Base-by-base conservation (phyloP, 2,888 invertebrate genomes). In the Mesorhabditis belari region DNA sequence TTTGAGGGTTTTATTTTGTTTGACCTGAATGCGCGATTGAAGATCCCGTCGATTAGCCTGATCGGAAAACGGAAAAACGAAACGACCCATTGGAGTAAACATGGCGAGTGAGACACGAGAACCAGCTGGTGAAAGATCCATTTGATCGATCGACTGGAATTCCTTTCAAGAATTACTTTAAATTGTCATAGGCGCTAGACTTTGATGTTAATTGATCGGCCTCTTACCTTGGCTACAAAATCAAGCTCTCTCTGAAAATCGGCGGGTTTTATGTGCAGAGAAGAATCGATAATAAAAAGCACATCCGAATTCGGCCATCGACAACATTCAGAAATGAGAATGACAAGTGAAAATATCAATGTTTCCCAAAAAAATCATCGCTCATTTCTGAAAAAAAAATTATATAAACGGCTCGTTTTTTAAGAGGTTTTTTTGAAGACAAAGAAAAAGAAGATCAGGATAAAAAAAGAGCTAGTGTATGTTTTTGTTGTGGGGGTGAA, bases 261-360 rank as follows among this genome's bases (percentile, higher is more conserved):
- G 52, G 67, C 71, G 27, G 64, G 65, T 12, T 68, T 63, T n/a
- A 77, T 64, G 29, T 73, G 67, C 12, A 62, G 63, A 3, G 77
- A 74, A 2, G 71, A 71, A 60, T 77, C 77, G 53, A 77, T 21
- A 29, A 76, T 67, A 57, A 77, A 77, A 0, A 77, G 65, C 2
- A 70, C 67, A 62, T 77, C 77, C 3, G 69, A 60, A 6, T 61
- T 57, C 0, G 75, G 77, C 77, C 75, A 75, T 4, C 25, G 49
- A 51, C 75, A 75, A n/a, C n/a, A n/a, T 26, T 52, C 25, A n/a
- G 5, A 21, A 5, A 17, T 21, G 21, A 29, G 44, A 12, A 29
- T 25, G 12, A 58, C 28, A 19, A 50, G 19, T 6, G 29, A 21
- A 54, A n/a, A 35, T n/a, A 35, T n/a, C n/a, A n/a, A n/a, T n/a